phyloP scores from a whole-genome alignment of 2,113 vertebrate species.

The Percopsis transmontana region DNA sequence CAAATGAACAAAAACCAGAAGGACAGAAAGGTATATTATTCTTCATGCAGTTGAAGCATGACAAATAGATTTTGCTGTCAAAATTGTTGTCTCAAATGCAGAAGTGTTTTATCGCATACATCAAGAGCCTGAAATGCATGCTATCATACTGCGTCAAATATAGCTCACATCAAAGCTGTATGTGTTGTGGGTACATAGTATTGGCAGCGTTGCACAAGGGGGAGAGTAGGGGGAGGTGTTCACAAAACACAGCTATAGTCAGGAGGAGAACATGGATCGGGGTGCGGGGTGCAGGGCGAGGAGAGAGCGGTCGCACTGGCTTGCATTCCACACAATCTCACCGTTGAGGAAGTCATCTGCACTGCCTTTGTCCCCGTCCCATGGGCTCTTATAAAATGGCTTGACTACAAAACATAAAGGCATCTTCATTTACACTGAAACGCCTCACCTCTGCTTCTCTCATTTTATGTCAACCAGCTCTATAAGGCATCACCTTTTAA shows the following conservation, averaged over 20 bases:
- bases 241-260: not conserved
- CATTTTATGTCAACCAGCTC: slow-evolving; percentile 21
- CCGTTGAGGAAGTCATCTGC: slow-evolving; percentile 78
- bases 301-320: slow-evolving; percentile 34
- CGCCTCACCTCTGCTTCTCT: not conserved
- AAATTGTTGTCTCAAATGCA: slow-evolving; percentile 18
- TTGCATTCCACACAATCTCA: slow-evolving; percentile 70
- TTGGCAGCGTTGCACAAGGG: slow-evolving; percentile 44
- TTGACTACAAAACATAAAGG: slow-evolving; percentile 78
- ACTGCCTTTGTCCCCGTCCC: slow-evolving; percentile 76
- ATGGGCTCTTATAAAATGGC: slow-evolving; percentile 77
- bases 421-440: slow-evolving; percentile 56
- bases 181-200: slow-evolving; percentile 15
- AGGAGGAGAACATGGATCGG: slow-evolving; percentile 12
- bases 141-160: too few relatives aligned
- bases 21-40: slow-evolving; percentile 6
- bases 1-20: not conserved
- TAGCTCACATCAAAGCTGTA: slow-evolving; percentile 29
- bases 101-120: slow-evolving; percentile 20
- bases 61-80: slow-evolving; percentile 1
- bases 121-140: slow-evolving; percentile 42
- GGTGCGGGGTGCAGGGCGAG: slow-evolving; percentile 13
- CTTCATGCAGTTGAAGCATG: slow-evolving; percentile 54
- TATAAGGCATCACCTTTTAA: slow-evolving; percentile 27
- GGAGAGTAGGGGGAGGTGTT: slow-evolving; percentile 23